phyloP scores from a whole-genome alignment of 2,797 vertebrate genomes.

The Nyctibius grandis region DNA sequence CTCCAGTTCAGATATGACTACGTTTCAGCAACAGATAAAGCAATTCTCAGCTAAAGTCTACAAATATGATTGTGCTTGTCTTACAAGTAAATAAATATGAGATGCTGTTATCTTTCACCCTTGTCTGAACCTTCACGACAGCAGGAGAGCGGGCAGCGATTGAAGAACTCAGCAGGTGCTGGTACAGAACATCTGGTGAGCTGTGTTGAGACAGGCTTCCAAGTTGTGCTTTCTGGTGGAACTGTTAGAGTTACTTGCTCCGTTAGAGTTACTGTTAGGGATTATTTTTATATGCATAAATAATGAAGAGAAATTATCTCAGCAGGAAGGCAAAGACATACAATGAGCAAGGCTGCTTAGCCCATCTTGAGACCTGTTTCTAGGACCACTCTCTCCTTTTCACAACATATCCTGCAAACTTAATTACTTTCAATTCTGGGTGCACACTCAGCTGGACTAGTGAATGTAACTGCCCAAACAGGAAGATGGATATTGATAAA shows the following conservation, averaged over 20 bases:
- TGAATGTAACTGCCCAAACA: not conserved
- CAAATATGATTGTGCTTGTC: not conserved
- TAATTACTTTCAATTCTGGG: not conserved
- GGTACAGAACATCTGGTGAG: constrained; percentile 5
- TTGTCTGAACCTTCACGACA: not conserved
- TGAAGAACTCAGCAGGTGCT: constrained; percentile 9
- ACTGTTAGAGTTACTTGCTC: not conserved
- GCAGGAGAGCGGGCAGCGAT: not conserved
- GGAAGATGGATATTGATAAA: not conserved
- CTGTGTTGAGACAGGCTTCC: not conserved
- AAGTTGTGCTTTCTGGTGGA: constrained; percentile 2
- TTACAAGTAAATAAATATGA: not conserved
- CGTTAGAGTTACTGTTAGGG: not conserved
- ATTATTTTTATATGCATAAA: not conserved
- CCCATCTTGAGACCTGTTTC: not conserved
- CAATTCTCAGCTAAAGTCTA: not conserved
- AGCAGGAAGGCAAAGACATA: not conserved
- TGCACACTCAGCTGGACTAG: not conserved
- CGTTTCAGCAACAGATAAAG: not conserved
- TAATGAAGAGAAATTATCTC: not conserved
- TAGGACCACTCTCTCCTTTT: not conserved
- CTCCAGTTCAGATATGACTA: not conserved
- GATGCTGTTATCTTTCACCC: not conserved
- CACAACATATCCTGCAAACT: not conserved
- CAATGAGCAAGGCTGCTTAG: not conserved